A percentile compares a stretch with the other conserved stretches of the same genome.
Evolutionary conservation across 2,797 vertebrate species (phyloP).

Genomic region (Enteromius trimaculatus): DNA sequence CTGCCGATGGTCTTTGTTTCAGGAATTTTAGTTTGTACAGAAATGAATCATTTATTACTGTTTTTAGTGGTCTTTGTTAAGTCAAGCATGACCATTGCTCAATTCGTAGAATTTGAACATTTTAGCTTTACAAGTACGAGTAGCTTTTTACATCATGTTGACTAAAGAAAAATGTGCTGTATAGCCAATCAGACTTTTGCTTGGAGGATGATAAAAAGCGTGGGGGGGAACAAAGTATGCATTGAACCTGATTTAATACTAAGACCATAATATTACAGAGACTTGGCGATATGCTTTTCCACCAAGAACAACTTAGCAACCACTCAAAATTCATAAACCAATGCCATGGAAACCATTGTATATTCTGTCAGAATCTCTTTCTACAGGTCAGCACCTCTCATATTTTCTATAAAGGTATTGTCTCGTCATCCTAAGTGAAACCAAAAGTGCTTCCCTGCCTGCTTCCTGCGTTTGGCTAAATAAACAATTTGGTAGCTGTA

Average conservation of each 20-base stretch:
- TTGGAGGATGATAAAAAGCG: neutral
- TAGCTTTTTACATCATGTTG: neutral
- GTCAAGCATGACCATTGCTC: neutral
- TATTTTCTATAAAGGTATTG: neutral
- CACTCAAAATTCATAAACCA: neutral
- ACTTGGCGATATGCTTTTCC: neutral
- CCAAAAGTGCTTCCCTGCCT: neutral
- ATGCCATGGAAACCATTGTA: neutral
- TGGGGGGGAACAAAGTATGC: neutral
- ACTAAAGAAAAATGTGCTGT: neutral
- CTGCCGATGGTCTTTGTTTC: neutral
- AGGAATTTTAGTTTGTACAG: constrained; percentile 5
- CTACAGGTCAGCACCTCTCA: neutral
- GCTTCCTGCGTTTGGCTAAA: neutral
- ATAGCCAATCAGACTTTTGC: neutral
- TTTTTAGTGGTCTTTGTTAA: neutral
- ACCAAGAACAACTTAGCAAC: neutral
- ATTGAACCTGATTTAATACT: neutral
- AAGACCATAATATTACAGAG: neutral
- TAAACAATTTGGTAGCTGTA: neutral
- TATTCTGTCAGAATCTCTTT: neutral
- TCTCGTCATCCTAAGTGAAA: neutral
- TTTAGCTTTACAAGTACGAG: neutral
- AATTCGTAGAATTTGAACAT: neutral
- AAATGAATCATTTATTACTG: constrained; percentile 13